These are phyloP conservation scores for Papilio aristodemus DNA, from an alignment of 1,140 invertebrate species.

Conservation along the genomic window DNA sequence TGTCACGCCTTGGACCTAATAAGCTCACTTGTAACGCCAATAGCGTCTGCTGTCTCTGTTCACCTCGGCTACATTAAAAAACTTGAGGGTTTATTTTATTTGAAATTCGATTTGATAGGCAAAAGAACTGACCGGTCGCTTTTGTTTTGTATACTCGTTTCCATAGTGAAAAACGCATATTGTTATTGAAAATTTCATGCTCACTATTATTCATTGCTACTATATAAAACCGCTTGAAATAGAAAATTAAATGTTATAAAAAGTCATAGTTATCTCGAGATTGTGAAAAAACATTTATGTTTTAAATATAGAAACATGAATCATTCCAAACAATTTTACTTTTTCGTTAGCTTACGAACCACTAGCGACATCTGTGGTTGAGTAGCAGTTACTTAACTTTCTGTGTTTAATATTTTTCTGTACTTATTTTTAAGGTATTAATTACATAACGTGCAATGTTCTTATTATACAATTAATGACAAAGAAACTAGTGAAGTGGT, in stretches of 20 bases:
- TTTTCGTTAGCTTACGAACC: conserved; percentile 12
- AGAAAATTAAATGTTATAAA: not conserved
- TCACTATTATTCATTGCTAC: not conserved
- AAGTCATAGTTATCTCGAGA: not conserved
- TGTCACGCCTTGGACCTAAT: conserved; percentile 11
- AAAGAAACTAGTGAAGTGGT: too few species aligned
- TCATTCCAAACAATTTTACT: conserved; percentile 2
- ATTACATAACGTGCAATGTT: not conserved
- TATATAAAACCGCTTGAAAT: not conserved
- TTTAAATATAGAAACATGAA: conserved; percentile 4
- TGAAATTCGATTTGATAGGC: conserved; percentile 4
- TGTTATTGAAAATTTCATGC: conserved; percentile 17
- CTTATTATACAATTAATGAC: too few species aligned
- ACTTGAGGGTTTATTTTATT: not conserved
- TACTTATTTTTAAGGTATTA: not conserved
- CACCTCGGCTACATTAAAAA: not conserved
- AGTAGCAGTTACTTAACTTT: conserved; percentile 40
- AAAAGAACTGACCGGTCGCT: not conserved
- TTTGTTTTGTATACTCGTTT: not conserved
- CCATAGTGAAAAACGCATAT: not conserved
- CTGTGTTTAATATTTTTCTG: not conserved
- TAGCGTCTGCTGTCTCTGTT: not conserved
- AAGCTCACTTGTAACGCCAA: conserved; percentile 4
- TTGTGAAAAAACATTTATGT: not conserved
- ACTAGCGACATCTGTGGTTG: conserved; percentile 61